Base-by-base conservation (phyloP, 2,888 invertebrate genomes). In the Ormyrus labotus region DNA sequence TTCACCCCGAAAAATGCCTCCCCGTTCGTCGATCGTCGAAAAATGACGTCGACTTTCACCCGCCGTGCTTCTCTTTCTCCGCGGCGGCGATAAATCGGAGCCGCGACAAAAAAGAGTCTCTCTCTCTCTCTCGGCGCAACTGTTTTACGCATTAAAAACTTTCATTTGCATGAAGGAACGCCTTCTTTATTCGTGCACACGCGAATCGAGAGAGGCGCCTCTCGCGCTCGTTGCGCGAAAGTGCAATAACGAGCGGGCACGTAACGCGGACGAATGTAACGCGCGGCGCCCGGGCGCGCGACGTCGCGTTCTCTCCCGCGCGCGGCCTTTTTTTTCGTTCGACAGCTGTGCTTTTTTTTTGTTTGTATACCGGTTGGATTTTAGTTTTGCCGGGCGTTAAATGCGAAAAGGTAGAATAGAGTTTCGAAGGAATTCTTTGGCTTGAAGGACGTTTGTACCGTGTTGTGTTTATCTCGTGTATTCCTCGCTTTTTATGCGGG, bases 101-200 rank as follows among this genome's bases (percentile, higher is more conserved):
- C 34, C 34, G 34, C 34, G 13, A 10, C 9, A 11, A 53, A 47
- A 11, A 11, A 51, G n/a, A 19, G 55, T 34, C 34, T 34, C 34
- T 34, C 34, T 34, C 34, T 34, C 2, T 34, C 34, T 34, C 34
- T 34, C 34, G 34, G 55, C 55, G 11, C 55, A 68, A 55, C 68
- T 45, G 60, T 71, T 51, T 53, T 61, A 63, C 74, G 65, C 50
- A 34, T 57, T 70, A 64, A 77, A 77, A 58, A 75, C 70, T 77
- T 77, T 77, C 77, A 64, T 77, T 77, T 77, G 63, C 70, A 70
- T 70, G 63, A 77, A 3, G 70, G 64, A 63, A 64, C 77, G 50
- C 67, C 70, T 77, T 34, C 4, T 70, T 57, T 70, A 77, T 70
- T 64, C 69, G 11, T 64, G 6, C 47, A 34, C 7, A 10, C 61